phyloP scores from a whole-genome alignment of 2,888 invertebrate genomes.

The Trissolcus japonicus region DNA sequence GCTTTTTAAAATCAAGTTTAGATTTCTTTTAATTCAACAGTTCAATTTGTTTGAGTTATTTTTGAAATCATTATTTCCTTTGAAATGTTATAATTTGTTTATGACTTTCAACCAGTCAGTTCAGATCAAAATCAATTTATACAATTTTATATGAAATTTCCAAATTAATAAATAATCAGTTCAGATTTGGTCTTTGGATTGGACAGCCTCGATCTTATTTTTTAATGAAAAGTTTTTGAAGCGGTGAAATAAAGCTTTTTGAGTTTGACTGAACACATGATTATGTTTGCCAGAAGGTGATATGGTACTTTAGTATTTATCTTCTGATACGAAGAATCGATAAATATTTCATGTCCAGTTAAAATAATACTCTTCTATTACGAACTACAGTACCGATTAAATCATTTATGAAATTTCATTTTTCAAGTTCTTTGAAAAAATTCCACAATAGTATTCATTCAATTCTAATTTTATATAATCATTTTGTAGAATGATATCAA shows the following conservation, averaged over 20 bases:
- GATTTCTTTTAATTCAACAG: background rate
- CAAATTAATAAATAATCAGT: too few species aligned
- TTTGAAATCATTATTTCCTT: background rate
- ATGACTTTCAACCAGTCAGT: background rate
- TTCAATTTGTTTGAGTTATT: constrained; percentile 1
- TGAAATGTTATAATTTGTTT: too few species aligned
- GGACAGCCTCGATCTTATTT: too few species aligned
- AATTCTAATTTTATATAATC: too few species aligned
- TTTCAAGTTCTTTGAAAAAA: too few species aligned
- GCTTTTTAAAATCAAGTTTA: constrained; percentile 1
- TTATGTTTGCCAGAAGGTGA: constrained; percentile 40
- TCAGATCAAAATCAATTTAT: background rate
- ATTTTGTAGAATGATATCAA: too few species aligned
- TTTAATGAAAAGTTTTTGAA: too few species aligned
- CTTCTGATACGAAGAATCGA: constrained; percentile 44
- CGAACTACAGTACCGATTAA: background rate
- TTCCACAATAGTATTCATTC: too few species aligned
- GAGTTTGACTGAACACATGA: constrained; percentile 12
- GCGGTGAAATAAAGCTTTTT: too few species aligned
- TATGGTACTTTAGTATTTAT: constrained; percentile 44
- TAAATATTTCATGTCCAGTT: constrained; percentile 33
- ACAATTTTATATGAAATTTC: background rate
- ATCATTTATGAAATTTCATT: background rate
- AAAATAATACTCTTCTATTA: constrained; percentile 25
- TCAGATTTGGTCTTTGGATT: too few species aligned